Evolutionary conservation across 2,888 invertebrate species (phyloP), one percentile per base, ranked within the genome.

Genomic region (Pterostichus madidus): DNA sequence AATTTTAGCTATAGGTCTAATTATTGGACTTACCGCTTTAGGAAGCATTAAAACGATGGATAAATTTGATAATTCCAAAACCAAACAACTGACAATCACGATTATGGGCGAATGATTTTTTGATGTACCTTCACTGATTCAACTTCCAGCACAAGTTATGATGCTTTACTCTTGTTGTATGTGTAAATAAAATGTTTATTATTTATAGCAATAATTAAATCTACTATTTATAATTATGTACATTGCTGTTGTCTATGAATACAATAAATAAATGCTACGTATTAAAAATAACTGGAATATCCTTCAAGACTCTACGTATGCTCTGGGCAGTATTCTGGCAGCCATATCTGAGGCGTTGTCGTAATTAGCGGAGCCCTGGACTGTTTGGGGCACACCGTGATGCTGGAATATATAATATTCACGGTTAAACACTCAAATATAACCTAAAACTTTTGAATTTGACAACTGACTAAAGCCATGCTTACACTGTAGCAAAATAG

Each of bases 31-130:
- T 53, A 89, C 90, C 11, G 94, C 95, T 92, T 91, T 96, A 39
- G 91, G 93, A 88, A 93, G 93, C 87, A 94, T 96, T 84, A 94
- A 94, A 87, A 95, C 95, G 13, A 95, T 94, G 94, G 96, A 96
- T 89, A 92, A 94, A 87, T 96, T 95, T 89, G 96, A 96, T 89
- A 96, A 96, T 89, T 94, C 95, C 7, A 96, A 96, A 88, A 95
- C 95, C 71, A 96, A 96, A 89, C 93, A 94, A 68, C 92, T 96
- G 73, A 91, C 92, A 17, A 92, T 94, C 84, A 91, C 91, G 83
- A 90, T 89, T 46, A 85, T 85, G 75, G 83, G 79, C 52, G 90
- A 90, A 75, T 90, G 87, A 86, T 24, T 1, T 24, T 24, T 24
- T 3, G 3, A 24, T 3, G n/a, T n/a, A n/a, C n/a, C n/a, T n/a